Conservation (phyloP, 1,140 invertebrate genomes). For the Harlomillsia oculata region DNA sequence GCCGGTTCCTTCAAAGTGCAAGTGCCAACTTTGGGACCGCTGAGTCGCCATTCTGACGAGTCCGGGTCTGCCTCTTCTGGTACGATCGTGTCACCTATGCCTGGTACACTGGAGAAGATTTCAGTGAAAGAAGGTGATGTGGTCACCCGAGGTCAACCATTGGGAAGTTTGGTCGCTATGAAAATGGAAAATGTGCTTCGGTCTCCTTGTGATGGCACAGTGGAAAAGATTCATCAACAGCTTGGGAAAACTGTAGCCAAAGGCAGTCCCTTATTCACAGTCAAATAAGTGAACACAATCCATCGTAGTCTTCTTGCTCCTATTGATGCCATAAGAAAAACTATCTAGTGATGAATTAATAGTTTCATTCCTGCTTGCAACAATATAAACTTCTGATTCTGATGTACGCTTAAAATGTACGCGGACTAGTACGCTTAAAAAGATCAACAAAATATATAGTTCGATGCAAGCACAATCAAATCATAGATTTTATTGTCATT, state of each 20-base stretch:
- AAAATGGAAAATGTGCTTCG: constrained; percentile 97
- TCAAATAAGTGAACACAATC: constrained; percentile 22
- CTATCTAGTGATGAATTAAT: no score
- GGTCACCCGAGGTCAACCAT: constrained; percentile 72
- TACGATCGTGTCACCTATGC: constrained; percentile 78
- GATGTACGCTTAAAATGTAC: no score
- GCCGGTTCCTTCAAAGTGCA: constrained; percentile 45
- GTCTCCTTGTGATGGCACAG: constrained; percentile 61
- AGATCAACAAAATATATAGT: no score
- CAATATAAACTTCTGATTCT: no score
- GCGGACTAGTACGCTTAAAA: no score
- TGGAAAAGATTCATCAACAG: constrained; percentile 62
- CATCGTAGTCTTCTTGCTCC: no score
- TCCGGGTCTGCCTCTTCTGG: constrained; percentile 38
- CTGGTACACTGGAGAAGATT: constrained; percentile 87
- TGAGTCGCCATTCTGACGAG: constrained; percentile 39
- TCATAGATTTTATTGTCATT: no score
- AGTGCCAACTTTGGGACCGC: constrained; percentile 39
- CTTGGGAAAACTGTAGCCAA: constrained; percentile 76
- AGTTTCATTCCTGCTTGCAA: no score
- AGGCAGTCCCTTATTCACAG: constrained; percentile 29
- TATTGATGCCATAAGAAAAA: no score
- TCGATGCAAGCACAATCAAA: no score
- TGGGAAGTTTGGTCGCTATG: constrained; percentile 93
- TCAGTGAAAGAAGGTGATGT: constrained; percentile 64